Percentiles rank a stretch among this genome's conserved stretches.
phyloP scores from a whole-genome alignment of 2,113 vertebrate species.

The Recurvirostra avosetta region DNA sequence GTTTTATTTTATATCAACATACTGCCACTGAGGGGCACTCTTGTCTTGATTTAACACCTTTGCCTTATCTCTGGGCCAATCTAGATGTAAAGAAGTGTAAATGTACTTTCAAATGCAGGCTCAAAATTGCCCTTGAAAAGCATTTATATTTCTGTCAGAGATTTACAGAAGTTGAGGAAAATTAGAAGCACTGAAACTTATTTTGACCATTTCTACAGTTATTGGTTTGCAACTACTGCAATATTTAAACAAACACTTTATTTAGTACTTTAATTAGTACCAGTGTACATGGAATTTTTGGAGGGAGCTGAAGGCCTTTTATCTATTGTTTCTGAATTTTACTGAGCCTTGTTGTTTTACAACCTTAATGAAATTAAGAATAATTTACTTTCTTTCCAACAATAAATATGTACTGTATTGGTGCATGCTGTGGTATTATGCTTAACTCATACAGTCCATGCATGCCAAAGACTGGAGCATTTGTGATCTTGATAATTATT shows the following conservation, averaged over 20 bases:
- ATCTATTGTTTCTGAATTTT: neutral
- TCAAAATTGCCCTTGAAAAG: neutral
- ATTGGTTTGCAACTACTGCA: neutral
- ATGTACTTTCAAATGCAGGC: neutral
- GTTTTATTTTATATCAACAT: neutral
- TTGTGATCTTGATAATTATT: neutral
- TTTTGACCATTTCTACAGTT: neutral
- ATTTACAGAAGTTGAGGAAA: neutral
- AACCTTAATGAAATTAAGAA: neutral
- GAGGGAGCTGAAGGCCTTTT: neutral
- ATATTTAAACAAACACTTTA: neutral
- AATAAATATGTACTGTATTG: neutral
- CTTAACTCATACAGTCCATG: neutral
- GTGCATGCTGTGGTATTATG: neutral
- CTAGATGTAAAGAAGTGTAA: neutral
- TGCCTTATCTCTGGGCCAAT: neutral
- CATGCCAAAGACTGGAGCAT: neutral
- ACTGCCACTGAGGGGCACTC: constrained; percentile 55
- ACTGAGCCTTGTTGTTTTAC: neutral
- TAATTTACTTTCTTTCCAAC: neutral
- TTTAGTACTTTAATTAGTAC: neutral
- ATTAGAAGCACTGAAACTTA: neutral
- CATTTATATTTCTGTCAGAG: neutral
- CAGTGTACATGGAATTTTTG: neutral
- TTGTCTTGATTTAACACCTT: neutral